Evolutionary conservation across 2,888 invertebrate species (phyloP).

Genomic region (Teinopalpus imperialis): DNA sequence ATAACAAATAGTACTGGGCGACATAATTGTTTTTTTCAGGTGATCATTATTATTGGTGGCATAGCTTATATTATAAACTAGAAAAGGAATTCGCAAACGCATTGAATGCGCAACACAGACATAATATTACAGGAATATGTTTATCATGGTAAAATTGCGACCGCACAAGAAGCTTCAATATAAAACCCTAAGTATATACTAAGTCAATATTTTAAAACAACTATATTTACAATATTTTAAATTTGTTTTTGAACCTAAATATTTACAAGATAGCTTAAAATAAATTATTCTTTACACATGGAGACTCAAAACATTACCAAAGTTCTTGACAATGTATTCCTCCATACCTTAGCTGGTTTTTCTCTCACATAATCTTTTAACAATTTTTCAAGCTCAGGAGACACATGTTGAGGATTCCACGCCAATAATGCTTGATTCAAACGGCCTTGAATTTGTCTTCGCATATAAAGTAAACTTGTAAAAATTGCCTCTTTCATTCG

Average conservation of each 20-base stretch:
- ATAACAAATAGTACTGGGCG: too few relatives aligned
- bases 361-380: constrained; percentile 52
- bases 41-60: too few relatives aligned
- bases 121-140: background rate
- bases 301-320: background rate
- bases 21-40: too few relatives aligned
- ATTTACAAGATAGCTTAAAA: too few relatives aligned
- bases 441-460: constrained; percentile 48
- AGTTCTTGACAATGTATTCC: constrained; percentile 40
- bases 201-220: background rate
- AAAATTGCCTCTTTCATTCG: constrained; percentile 61
- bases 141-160: background rate
- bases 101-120: background rate
- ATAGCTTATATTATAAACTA: too few relatives aligned
- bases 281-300: background rate
- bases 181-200: background rate
- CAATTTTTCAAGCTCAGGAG: constrained; percentile 47
- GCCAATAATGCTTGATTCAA: constrained; percentile 49
- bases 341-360: constrained; percentile 56
- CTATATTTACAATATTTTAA: too few relatives aligned
- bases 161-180: background rate
- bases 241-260: too few relatives aligned
- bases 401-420: constrained; percentile 52
- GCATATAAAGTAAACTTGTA: constrained; percentile 58
- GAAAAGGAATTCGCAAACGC: too few relatives aligned